Base-by-base conservation (phyloP, 2,888 invertebrate species). In the Drosophila macrothrix region DNA sequence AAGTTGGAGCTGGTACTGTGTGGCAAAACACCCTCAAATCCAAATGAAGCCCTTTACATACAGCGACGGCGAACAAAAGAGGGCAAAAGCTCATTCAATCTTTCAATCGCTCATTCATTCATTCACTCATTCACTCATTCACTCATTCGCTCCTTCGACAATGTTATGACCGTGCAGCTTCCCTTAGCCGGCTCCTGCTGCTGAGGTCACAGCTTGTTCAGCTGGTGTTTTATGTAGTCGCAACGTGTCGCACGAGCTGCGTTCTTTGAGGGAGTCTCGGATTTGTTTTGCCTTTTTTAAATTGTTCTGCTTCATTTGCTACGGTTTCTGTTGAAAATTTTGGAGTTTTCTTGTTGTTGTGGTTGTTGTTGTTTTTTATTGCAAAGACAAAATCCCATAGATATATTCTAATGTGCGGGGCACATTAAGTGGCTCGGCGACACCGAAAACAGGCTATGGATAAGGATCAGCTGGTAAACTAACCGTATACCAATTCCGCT, bases 301-400 rank as follows among this genome's bases (percentile, higher is more conserved):
- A 93, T 93, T 92, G 91, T 92, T 93, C 91, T 88, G 91, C 91
- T 92, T 93, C 92, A 93, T 92, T 93, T 92, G 90, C 76, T 83
- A 80, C 79, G 85, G 80, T 80, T 68, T 63, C 73, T 29, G 19
- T 29, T 14, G 35, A n/a, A 25, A 29, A 37, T 35, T 52, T 53
- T 25, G 0, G 9, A 28, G 9, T 46, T 22, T 22, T 22, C n/a
- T 43, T 41, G 5, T 16, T 46, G 14, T 25, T 46, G 7, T 9
- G 25, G 2, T 16, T 22, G 43, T 16, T 43, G 43, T 5, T 22
- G 22, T 16, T 28, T 29, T 56, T 39, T 39, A 39, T n/a, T 68
- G 61, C 37, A 43, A 31, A 22, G 28, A 4, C 28, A 50, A 43
- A 61, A 58, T 69, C 43, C 50, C 16, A 33, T 19, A 43, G 54